Evolutionary conservation across 2,113 vertebrate genomes (phyloP).

Genomic region (Centropus unirufus): DNA sequence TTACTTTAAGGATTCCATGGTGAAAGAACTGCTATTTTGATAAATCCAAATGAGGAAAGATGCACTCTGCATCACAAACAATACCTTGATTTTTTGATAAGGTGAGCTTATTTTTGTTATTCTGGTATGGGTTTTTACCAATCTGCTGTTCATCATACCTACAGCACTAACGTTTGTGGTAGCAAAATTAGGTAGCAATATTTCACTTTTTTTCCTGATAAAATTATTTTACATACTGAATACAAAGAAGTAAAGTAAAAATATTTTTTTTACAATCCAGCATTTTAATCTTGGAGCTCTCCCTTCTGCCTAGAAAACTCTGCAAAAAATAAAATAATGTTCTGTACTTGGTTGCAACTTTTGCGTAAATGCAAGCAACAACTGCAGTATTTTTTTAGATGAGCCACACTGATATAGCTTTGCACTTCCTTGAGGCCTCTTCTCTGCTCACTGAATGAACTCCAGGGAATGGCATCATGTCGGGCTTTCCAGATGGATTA

Average conservation of each 20-base stretch:
- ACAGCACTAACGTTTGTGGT: not conserved
- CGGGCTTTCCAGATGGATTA: constrained; percentile 88
- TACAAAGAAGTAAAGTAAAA: not conserved
- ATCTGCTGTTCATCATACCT: not conserved
- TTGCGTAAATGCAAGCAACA: constrained; percentile 27
- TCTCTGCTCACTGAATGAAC: constrained; percentile 78
- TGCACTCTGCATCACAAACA: not conserved
- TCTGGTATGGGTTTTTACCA: not conserved
- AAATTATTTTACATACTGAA: not conserved
- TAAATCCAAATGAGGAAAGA: constrained; percentile 6
- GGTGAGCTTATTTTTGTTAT: not conserved
- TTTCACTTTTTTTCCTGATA: not conserved
- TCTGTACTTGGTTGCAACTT: not conserved
- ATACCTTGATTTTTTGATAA: not conserved
- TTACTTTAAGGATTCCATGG: not conserved
- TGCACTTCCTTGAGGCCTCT: constrained; percentile 75
- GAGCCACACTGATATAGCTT: constrained; percentile 64
- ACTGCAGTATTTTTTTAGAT: constrained; percentile 65
- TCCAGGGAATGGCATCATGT: constrained; percentile 89
- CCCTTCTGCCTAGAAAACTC: not conserved
- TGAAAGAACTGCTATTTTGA: not conserved
- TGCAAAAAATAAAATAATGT: not conserved
- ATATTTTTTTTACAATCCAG: not conserved
- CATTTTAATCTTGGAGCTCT: not conserved
- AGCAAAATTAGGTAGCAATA: not conserved